A percentile compares a stretch with the other conserved stretches of the same genome.
These are phyloP conservation scores for Hassar affinis DNA, from an alignment of 2,113 vertebrate genomes.

Conservation along the genomic window DNA sequence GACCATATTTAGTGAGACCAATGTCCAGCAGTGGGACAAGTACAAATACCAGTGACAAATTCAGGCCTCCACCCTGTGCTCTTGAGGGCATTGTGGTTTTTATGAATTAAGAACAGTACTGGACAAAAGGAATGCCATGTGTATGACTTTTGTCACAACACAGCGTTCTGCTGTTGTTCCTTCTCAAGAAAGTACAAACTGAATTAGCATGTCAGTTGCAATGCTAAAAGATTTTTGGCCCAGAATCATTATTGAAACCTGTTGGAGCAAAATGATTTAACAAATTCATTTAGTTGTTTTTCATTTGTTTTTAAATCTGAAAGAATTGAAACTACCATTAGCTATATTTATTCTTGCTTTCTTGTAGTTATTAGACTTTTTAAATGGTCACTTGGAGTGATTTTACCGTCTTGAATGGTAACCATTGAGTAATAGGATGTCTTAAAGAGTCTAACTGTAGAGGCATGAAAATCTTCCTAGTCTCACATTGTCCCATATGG, in stretches of 20 bases:
- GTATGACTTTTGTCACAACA: background rate
- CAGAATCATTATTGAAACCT: background rate
- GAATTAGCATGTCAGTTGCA: background rate
- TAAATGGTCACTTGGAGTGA: background rate
- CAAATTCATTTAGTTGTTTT: background rate
- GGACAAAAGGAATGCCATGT: background rate
- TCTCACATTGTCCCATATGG: background rate
- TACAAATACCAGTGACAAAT: background rate
- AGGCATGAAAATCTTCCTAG: background rate
- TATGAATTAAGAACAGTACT: background rate
- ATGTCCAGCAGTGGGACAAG: background rate
- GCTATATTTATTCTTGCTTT: background rate
- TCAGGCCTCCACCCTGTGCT: conserved; percentile 1
- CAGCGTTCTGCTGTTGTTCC: background rate
- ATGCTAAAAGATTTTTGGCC: background rate
- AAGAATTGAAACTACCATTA: too few relatives aligned
- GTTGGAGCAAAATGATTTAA: background rate
- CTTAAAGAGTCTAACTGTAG: background rate
- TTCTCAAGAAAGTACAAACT: background rate
- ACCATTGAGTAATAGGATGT: background rate
- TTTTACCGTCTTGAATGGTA: background rate
- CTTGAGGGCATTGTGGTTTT: background rate
- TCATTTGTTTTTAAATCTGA: too few relatives aligned
- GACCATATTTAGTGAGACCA: background rate
- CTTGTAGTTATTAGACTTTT: background rate